Evolutionary conservation across 1,140 invertebrate genomes (phyloP).

Genomic region (Lysiphlebus fabarum): DNA sequence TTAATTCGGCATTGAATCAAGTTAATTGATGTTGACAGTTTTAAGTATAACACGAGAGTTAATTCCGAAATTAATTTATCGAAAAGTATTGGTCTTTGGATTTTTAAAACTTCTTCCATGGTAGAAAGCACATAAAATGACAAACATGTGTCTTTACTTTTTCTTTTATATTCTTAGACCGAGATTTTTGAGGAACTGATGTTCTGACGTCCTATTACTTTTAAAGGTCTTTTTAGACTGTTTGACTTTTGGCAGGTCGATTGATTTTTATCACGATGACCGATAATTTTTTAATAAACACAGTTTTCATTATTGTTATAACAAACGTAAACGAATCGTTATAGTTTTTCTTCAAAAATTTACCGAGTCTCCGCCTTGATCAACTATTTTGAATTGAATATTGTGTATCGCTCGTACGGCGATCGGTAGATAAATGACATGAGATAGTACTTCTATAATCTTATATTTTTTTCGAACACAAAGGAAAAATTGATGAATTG

Average conservation of each 20-base stretch:
- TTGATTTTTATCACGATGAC: background rate
- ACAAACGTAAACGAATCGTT: background rate
- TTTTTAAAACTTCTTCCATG: conserved; percentile 27
- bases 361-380: too few species aligned
- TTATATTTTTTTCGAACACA: background rate
- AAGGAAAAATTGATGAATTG: conserved; percentile 4
- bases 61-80: conserved; percentile 38
- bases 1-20: too few species aligned
- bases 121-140: background rate
- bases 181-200: conserved; percentile 1
- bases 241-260: background rate
- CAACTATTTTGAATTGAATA: too few species aligned
- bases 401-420: background rate
- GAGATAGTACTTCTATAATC: background rate
- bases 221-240: background rate
- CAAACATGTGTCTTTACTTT: background rate
- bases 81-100: conserved; percentile 23
- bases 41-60: too few species aligned
- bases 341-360: too few species aligned
- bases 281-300: background rate
- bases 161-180: background rate
- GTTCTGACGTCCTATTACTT: conserved; percentile 4
- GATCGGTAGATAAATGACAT: background rate
- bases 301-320: background rate
- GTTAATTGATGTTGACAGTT: too few species aligned